phyloP scores from a whole-genome alignment of 2,888 invertebrate genomes.

The Platerodrilus igneus region DNA sequence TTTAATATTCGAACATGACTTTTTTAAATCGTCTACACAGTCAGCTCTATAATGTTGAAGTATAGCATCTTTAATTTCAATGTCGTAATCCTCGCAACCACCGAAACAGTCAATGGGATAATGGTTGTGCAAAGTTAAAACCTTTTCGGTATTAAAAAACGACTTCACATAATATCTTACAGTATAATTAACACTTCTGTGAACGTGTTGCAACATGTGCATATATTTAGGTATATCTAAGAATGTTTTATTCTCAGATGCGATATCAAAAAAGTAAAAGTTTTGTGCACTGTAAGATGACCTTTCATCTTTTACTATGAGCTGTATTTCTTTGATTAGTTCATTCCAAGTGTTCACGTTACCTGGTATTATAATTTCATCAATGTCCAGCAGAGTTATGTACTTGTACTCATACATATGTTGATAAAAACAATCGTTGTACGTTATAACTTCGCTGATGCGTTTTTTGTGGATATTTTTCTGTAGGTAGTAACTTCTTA shows the following conservation, averaged over 20 bases:
- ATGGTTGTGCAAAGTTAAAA: slow-evolving; percentile 86
- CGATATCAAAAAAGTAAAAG: slow-evolving; percentile 88
- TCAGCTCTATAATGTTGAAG: slow-evolving; percentile 92
- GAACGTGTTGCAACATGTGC: slow-evolving; percentile 92
- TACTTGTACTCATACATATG: slow-evolving; percentile 80
- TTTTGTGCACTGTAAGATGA: slow-evolving; percentile 85
- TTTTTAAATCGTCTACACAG: slow-evolving; percentile 83
- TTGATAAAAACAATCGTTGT: slow-evolving; percentile 89
- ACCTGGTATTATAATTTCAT: slow-evolving; percentile 55
- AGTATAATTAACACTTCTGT: slow-evolving; percentile 84
- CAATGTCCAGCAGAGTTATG: slow-evolving; percentile 69
- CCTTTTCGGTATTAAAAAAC: slow-evolving; percentile 87
- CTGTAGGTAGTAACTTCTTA: no score
- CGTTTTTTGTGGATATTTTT: slow-evolving; percentile 83
- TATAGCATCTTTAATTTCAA: slow-evolving; percentile 78
- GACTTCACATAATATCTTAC: slow-evolving; percentile 92
- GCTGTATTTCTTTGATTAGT: slow-evolving; percentile 64
- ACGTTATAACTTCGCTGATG: slow-evolving; percentile 86
- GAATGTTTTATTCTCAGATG: no score
- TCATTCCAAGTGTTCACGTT: slow-evolving; percentile 67
- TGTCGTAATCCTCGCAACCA: slow-evolving; percentile 75
- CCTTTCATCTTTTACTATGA: slow-evolving; percentile 66
- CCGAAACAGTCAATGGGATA: slow-evolving; percentile 86
- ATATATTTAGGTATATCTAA: slow-evolving; percentile 76
- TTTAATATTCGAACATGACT: slow-evolving; percentile 76